phyloP scores from a whole-genome alignment of 1,140 invertebrate species.

The Proctacanthus coquilletti region DNA sequence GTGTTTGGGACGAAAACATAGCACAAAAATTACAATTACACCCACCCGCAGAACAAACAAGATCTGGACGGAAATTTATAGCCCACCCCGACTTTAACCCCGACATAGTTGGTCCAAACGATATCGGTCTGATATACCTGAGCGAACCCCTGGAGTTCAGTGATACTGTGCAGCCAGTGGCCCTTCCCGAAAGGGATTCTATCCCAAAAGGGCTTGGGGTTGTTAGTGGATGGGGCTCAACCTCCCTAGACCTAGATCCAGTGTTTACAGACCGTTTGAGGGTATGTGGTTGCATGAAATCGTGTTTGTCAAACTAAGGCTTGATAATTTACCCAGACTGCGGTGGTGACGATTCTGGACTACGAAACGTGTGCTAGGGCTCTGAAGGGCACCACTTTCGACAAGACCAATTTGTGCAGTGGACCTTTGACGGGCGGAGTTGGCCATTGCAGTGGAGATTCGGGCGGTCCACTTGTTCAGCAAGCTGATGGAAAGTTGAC shows the following conservation, averaged over 20 bases:
- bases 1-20: no score
- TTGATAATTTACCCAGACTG: conserved; percentile 2
- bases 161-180: conserved; percentile 17
- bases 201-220: conserved; percentile 22
- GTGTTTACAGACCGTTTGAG: conserved; percentile 17
- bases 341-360: not conserved
- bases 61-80: not conserved
- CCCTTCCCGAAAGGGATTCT: conserved; percentile 18
- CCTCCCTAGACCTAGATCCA: conserved; percentile 11
- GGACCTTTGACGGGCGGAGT: conserved; percentile 36
- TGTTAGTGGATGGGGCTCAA: conserved; percentile 21
- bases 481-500: conserved; percentile 7
- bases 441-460: conserved; percentile 41
- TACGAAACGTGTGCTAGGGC: not conserved
- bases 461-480: conserved; percentile 39
- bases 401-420: conserved; percentile 37
- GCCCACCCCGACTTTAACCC: not conserved
- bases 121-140: conserved; percentile 30
- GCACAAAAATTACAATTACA: no score
- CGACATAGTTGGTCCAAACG: conserved; percentile 20
- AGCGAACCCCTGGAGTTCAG: conserved; percentile 10
- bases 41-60: not conserved
- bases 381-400: conserved; percentile 13
- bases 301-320: no score
- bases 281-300: no score